phyloP scores from a whole-genome alignment of 2,888 invertebrate genomes.

The Agonum fuliginosum region DNA sequence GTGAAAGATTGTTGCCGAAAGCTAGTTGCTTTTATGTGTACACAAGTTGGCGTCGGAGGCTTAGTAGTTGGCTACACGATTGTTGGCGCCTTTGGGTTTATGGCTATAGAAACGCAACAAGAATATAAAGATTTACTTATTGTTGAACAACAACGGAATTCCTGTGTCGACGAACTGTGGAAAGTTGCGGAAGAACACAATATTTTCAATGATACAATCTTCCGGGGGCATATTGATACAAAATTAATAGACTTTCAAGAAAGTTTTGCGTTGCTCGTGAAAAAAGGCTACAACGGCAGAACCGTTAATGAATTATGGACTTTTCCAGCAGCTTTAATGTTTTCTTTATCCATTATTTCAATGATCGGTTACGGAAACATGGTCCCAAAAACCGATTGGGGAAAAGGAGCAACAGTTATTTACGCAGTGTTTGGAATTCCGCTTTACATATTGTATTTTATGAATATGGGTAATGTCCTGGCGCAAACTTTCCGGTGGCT shows the following conservation, averaged over 20 bases:
- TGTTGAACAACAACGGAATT: slow-evolving; percentile 74
- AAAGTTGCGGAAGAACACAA: slow-evolving; percentile 80
- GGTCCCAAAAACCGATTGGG: slow-evolving; percentile 87
- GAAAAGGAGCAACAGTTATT: slow-evolving; percentile 88
- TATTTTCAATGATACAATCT: slow-evolving; percentile 80
- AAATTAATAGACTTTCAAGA: slow-evolving; percentile 81
- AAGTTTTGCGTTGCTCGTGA: slow-evolving; percentile 79
- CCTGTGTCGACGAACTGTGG: slow-evolving; percentile 82
- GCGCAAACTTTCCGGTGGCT: slow-evolving; percentile 88
- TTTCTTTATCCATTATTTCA: slow-evolving; percentile 90
- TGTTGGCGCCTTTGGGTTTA: slow-evolving; percentile 88
- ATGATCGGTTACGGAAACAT: slow-evolving; percentile 95
- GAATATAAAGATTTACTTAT: slow-evolving; percentile 73
- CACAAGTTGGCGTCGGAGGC: slow-evolving; percentile 92
- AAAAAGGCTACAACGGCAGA: slow-evolving; percentile 84
- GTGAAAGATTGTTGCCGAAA: slow-evolving; percentile 91
- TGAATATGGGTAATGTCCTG: slow-evolving; percentile 91
- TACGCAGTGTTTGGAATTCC: slow-evolving; percentile 93
- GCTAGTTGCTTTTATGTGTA: slow-evolving; percentile 93
- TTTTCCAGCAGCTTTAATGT: slow-evolving; percentile 92
- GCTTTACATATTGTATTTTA: slow-evolving; percentile 89
- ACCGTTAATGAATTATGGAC: slow-evolving; percentile 85
- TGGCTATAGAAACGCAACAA: slow-evolving; percentile 82
- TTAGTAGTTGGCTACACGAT: slow-evolving; percentile 91
- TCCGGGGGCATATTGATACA: slow-evolving; percentile 77